These are phyloP conservation scores for Polypedilum vanderplanki DNA, from an alignment of 1,140 invertebrate species.

Conservation along the genomic window DNA sequence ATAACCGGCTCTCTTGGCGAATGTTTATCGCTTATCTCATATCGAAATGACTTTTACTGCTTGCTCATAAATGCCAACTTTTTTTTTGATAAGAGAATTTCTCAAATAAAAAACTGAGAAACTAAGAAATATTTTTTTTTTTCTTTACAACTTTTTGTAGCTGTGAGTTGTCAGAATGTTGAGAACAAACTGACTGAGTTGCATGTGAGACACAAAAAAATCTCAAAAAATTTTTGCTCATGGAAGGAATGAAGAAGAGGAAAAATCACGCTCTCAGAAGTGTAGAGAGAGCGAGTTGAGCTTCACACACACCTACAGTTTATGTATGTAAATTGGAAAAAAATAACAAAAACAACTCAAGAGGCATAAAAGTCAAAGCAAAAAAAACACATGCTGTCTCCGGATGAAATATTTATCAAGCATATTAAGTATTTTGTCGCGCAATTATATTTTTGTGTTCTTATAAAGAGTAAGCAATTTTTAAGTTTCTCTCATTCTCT, in stretches of 20 bases:
- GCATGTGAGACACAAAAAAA: neutral
- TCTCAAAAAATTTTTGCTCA: neutral
- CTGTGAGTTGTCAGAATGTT: neutral
- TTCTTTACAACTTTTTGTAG: neutral
- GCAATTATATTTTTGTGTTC: neutral
- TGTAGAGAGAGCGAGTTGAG: neutral
- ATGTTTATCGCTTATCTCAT: neutral
- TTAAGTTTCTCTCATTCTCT: too few species aligned
- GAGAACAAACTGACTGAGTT: slow-evolving; percentile 19
- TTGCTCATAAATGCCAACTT: neutral
- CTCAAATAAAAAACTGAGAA: neutral
- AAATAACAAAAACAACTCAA: too few species aligned
- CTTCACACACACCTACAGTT: neutral
- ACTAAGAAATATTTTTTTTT: neutral
- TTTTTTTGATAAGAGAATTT: neutral
- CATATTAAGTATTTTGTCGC: slow-evolving; percentile 1
- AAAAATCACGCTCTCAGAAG: neutral
- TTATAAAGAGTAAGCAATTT: too few species aligned
- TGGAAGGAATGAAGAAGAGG: neutral
- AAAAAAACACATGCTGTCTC: slow-evolving; percentile 12
- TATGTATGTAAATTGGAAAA: neutral
- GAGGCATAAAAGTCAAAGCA: neutral
- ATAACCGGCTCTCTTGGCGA: neutral
- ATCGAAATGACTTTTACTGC: neutral
- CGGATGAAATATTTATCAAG: neutral